Evolutionary conservation across 2,888 invertebrate species (phyloP), one percentile per base, ranked within the genome.

Genomic region (Pharmacophagus antenor): DNA sequence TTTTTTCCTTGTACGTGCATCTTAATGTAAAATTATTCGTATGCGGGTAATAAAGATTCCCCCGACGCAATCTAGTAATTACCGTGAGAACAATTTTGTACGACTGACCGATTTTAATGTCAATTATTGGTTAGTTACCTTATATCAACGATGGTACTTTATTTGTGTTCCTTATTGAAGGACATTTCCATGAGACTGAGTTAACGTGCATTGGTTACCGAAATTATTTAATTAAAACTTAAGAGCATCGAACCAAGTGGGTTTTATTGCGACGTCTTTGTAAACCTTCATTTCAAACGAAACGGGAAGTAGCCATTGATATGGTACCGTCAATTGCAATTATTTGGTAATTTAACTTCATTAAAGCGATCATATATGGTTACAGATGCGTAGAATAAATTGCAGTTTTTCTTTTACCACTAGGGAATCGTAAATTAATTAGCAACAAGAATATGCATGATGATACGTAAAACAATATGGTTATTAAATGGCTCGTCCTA

Each of bases 11-110:
- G 18, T 37, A n/a, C 5, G 0, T 37, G 52, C 21, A 17, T 37
- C 18, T 53, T 56, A 41, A 22, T 5, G 12, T 2, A 25, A 41
- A 49, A 25, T 21, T 21, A 46, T 20, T 47, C 58, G 27, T 42
- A 59, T 59, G 54, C 58, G 58, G 58, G 58, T 54, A 42, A n/a
- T 59, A 59, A 59, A 41, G 48, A 54, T 54, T 49, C 56, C 55
- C 23, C 27, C 10, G 18, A 27, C 15, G 46, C 47, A 22, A 48
- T 21, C 41, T 21, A 21, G 15, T 54, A 59, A 59, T 59, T 53
- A 54, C 21, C 58, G 58, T 59, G 58, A 21, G 58, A 59, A 54
- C 41, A 6, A 23, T 27, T 37, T 22, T 27, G 20, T 46, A 23
- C 47, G 53, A 58, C 44, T 31, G 37, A 25, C 48, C 58, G 48